Evolutionary conservation across 2,888 invertebrate species (phyloP), one percentile per base, ranked within the genome.

Genomic region (Rhogogaster chlorosoma): DNA sequence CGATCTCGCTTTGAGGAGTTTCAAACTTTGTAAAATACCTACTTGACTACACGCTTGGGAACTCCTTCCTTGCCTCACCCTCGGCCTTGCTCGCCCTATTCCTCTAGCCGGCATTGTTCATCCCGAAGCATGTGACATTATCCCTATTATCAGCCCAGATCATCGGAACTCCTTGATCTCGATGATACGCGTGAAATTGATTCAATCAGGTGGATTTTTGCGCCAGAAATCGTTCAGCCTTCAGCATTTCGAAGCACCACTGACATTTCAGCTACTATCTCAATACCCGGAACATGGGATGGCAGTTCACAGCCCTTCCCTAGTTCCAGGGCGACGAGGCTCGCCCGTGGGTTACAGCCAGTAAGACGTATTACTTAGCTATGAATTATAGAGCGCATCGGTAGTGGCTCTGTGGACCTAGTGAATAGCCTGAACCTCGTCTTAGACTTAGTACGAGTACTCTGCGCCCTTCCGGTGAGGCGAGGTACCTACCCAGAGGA

Each of bases 301-400:
- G 64, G 64, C 64, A 67, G 67, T 67, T 67, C 29, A 0, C 67
- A 67, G 67, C 67, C 67, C 67, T 67, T 67, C 18, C 67, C 1
- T 26, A 67, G 67, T 67, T 38, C 71, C 42, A 22, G 42, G 71
- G 42, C 71, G 71, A 73, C 71, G 42, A 73, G 71, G 71, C 29
- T 73, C 9, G 80, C 80, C 67, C 83, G 45, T 64, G 10, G 42
- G 73, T 38, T 73, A 73, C 29, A 77, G 73, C 86, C 87, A 83
- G 86, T 90, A 91, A 92, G 92, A 92, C 91, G 92, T 92, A 92
- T 92, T 92, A 92, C 92, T 92, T 89, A 89, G 89, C 88, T 90
- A 91, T 92, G 91, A 92, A 92, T 92, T 92, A 92, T 92, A 90
- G 89, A 92, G 87, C 86, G 87, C 87, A 89, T 89, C 86, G 86